Evolutionary conservation across 2,888 invertebrate genomes (phyloP).

Genomic region (Aporophyla lueneburgensis): DNA sequence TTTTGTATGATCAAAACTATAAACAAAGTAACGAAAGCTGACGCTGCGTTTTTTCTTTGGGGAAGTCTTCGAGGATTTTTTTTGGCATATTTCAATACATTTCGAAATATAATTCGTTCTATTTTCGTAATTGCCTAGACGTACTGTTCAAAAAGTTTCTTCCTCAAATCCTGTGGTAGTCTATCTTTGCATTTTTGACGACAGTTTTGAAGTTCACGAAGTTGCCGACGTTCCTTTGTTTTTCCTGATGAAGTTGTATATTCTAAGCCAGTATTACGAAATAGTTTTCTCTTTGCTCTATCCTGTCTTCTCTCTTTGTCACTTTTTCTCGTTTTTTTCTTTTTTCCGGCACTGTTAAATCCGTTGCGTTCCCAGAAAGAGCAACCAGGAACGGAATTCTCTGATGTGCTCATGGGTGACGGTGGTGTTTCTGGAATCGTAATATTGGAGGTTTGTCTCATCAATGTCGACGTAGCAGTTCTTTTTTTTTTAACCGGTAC

Average conservation of each 20-base stretch:
- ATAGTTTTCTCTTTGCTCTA: conserved; percentile 36
- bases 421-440: background rate
- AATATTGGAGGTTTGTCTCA: too few relatives aligned
- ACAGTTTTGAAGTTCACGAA: conserved; percentile 33
- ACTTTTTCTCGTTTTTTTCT: conserved; percentile 34
- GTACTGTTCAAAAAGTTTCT: conserved; percentile 10
- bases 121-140: background rate
- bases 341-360: conserved; percentile 29
- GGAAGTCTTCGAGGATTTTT: conserved; percentile 7
- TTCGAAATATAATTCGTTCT: conserved; percentile 9
- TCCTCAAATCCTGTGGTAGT: conserved; percentile 13
- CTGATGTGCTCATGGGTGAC: conserved; percentile 19
- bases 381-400: conserved; percentile 23
- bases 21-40: conserved; percentile 6
- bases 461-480: too few relatives aligned
- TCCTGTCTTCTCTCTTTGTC: conserved; percentile 39
- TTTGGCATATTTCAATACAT: conserved; percentile 15
- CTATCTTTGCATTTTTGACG: conserved; percentile 35
- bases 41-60: conserved; percentile 14
- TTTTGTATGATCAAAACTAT: conserved; percentile 4
- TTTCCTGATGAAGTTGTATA: conserved; percentile 30
- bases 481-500: too few relatives aligned
- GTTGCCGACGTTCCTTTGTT: conserved; percentile 28
- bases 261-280: conserved; percentile 31
- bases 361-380: conserved; percentile 31